Base-by-base conservation (phyloP, 2,797 vertebrate genomes). In the Lithobates pipiens region DNA sequence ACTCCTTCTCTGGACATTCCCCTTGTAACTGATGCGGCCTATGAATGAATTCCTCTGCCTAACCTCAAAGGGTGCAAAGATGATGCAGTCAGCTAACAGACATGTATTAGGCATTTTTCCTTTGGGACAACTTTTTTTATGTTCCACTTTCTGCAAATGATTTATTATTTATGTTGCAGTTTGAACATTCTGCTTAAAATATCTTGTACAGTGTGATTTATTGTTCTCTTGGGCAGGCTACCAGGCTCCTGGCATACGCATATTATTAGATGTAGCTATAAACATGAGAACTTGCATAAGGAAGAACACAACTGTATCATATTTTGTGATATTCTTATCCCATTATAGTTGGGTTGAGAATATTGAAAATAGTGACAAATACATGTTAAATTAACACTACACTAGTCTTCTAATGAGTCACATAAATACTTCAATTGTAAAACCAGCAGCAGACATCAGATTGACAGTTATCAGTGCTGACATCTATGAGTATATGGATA, bases 81-180 rank as follows among this genome's bases (percentile, higher is more conserved):
- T 4, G 54, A 21, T 61, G 21, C 54, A 61, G 18, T 61, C 54
- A 61, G 50, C 50, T 18, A 61, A 61, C 54, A 61, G 54, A 61
- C 54, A 61, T 61, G 54, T 61, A 61, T 61, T 61, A 61, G 54
- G n/a, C 54, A 61, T 61, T 61, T 61, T 61, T 61, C 54, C 54
- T 61, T 61, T 61, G 54, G 54, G 54, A 61, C 54, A 61, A 61
- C 54, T 23, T 61, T 61, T 42, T 57, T 61, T 61, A 61, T 61
- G 54, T 61, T 61, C 54, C 54, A 61, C 54, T 61, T 61, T 61
- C 54, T 23, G 21, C 54, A 61, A 61, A 23, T 61, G 54, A 61
- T 61, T 61, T 61, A 61, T 61, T 61, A 61, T 61, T 61, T 61
- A 61, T 61, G 54, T 18, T 23, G 54, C 54, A 23, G 54, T 61